Evolutionary conservation across 2,113 vertebrate species (phyloP), one percentile per base, ranked within the genome.

Genomic region (Hoplias malabaricus): DNA sequence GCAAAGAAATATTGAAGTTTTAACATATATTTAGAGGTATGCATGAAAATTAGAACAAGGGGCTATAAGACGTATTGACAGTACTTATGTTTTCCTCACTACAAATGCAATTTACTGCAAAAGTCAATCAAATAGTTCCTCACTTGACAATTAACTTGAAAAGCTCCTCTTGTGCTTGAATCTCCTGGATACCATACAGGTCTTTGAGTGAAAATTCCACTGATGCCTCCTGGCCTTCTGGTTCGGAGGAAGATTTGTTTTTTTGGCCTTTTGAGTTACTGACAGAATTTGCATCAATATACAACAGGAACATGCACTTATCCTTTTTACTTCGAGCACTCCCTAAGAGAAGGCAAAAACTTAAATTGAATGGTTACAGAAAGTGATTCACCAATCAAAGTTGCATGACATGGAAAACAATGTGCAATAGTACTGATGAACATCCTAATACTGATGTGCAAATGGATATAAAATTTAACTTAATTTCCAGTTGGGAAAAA

Each of bases 161-260:
- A 5, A 96, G 88, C 25, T 93, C 92, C 82, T 94, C 93, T 89
- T 99, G 95, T 14, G 96, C 94, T 84, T 99, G 97, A 84, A 99
- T 99, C 88, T 99, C 97, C 82, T 96, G 96, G 83, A 99, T 88
- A 78, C 96, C 96, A 29, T 99, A 99, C 67, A 99, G 93, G 75
- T 99, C 97, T 89, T 96, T 98, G 71, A 99, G 93, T 50, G 94
- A 98, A 86, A 98, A 98, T 80, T 99, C 97, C 86, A 96, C 92
- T 27, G 93, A 83, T 0, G 92, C 34, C 71, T 92, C 87, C 48
- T 92, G 86, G 71, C 88, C 82, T 77, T 86, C 86, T 5, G 87
- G 82, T 71, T 94, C 91, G 73, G 95, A 86, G 1, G 84, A 57
- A 81, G 84, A 84, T 87, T 95, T 93, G 21, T 85, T 72, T 77